Conservation (phyloP, 2,797 vertebrate species). For the Epinephelus awoara region DNA sequence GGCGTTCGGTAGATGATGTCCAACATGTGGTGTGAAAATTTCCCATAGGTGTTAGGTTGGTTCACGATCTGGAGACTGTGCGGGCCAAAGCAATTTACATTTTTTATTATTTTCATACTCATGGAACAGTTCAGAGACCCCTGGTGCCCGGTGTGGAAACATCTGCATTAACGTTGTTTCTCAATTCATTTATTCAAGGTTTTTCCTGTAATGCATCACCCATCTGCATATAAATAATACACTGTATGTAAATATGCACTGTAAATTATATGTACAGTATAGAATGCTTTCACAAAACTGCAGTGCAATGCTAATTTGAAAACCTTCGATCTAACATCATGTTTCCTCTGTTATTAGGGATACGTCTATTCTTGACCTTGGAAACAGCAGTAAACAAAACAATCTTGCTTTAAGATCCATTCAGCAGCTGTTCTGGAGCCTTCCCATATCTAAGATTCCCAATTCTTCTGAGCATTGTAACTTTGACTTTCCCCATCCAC, state of each 20-base stretch:
- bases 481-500: not conserved
- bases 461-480: no score
- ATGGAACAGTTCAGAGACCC: not conserved
- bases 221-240: not conserved
- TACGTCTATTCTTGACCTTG: not conserved
- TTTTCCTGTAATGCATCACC: not conserved
- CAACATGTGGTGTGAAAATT: not conserved
- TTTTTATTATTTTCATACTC: not conserved
- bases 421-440: not conserved
- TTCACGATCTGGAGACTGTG: not conserved
- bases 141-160: not conserved
- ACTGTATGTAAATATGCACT: slow-evolving; percentile 2
- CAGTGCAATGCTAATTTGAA: not conserved
- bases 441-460: not conserved
- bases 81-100: not conserved
- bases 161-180: not conserved
- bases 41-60: not conserved
- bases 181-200: not conserved
- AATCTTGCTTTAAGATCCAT: not conserved
- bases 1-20: not conserved
- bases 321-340: not conserved
- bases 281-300: not conserved
- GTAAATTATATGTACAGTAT: not conserved
- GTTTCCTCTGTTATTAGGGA: no score
- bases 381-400: not conserved